Evolutionary conservation across 2,797 vertebrate genomes (phyloP).

Genomic region (Poeciliopsis paucimaculata): DNA sequence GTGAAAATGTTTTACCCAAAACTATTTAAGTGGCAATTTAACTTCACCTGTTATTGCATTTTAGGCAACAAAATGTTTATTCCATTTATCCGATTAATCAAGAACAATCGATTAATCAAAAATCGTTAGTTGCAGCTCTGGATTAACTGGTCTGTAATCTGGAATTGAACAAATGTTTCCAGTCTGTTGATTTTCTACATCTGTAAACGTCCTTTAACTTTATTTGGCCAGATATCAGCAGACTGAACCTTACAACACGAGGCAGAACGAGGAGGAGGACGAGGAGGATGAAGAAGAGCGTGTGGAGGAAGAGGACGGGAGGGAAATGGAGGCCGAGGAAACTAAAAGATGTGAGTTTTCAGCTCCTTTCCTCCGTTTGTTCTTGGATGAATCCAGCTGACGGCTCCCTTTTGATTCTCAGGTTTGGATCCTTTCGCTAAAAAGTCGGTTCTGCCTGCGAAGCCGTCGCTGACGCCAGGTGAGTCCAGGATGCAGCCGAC

Average conservation of each 20-base stretch:
- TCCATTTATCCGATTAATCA: too few species aligned
- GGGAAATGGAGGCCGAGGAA: conserved; percentile 74
- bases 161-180: neutral
- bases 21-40: too few species aligned
- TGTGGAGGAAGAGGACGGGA: conserved; percentile 53
- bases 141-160: too few species aligned
- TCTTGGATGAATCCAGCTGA: neutral
- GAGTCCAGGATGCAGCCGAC: conserved; percentile 53
- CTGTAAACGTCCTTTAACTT: neutral
- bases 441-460: conserved; percentile 72
- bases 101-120: too few species aligned
- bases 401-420: conserved; percentile 36
- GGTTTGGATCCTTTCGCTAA: conserved; percentile 83
- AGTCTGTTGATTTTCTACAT: neutral
- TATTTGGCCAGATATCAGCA: conserved; percentile 67
- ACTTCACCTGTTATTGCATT: too few species aligned
- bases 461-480: conserved; percentile 77
- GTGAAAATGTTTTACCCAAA: too few species aligned
- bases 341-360: conserved; percentile 75
- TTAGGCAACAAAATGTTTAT: too few species aligned
- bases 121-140: too few species aligned
- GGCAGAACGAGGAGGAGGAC: conserved; percentile 58
- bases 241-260: conserved; percentile 51
- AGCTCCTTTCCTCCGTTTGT: neutral
- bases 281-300: conserved; percentile 43